Base-by-base conservation (phyloP, 2,797 vertebrate species). In the Crenichthys baileyi region DNA sequence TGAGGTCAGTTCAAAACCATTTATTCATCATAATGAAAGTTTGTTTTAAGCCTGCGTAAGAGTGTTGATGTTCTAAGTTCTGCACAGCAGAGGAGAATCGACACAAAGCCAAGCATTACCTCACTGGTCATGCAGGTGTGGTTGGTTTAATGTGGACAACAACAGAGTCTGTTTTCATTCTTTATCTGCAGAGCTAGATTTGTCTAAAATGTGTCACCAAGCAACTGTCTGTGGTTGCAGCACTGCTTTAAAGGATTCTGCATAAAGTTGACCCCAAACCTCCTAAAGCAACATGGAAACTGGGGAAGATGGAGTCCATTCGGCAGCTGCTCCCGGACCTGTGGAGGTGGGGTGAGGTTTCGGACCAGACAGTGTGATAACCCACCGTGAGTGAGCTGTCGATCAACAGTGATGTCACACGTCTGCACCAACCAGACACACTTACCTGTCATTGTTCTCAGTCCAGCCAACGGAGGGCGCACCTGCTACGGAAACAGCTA, bases 221-320 rank as follows among this genome's bases (percentile, higher is more conserved):
- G 75, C 24, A 41, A 41, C 36, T 2, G 12, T 24, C 15, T 73
- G 58, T 79, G 60, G 22, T 83, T 86, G 50, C 86, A 94, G 93
- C 89, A 94, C 81, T 94, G 98, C 91, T 99, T 98, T 77, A 99
- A 97, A 92, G 98, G 98, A 51, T 97, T 97, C 92, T 99, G 98
- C 90, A 96, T 98, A 92, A 97, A 96, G 94, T 85, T 99, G 70
- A 98, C 97, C 0, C 96, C 97, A 3, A 96, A 98, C 85, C 96
- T 99, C 87, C 94, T 99, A 84, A 97, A 96, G 87, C 97, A 97
- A 85, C 97, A 99, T 5, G 98, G 98, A 2, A 93, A 95, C 88
- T 99, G 98, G 98, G 97, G 97, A 0, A 84, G 95, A 0, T 99
- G 98, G 98, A 98, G 96, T 76, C 95, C 96, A 0, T 99, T 96